Evolutionary conservation across 2,113 vertebrate genomes (phyloP).

Genomic region (Coptodon rendalli): DNA sequence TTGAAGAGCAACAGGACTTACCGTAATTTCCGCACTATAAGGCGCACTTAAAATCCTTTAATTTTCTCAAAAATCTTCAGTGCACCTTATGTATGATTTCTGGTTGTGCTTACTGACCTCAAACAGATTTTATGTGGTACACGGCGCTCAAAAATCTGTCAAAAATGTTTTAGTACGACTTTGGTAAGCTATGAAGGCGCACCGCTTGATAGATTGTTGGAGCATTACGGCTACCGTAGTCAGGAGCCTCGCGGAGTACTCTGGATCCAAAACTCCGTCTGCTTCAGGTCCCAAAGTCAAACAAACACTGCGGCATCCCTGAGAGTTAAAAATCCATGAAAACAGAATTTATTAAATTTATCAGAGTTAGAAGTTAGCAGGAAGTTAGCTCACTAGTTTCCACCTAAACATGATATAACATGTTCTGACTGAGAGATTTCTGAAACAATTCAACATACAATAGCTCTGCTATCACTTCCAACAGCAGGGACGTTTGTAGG

Average conservation of each 20-base stretch:
- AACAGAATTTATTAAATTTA: too few species aligned
- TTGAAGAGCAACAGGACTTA: background rate
- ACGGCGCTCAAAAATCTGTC: background rate
- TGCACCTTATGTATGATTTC: background rate
- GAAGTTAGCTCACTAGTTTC: too few species aligned
- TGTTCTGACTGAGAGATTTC: too few species aligned
- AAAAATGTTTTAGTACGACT: background rate
- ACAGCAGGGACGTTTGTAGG: too few species aligned
- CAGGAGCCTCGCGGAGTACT: background rate
- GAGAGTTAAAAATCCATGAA: too few species aligned
- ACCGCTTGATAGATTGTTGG: accelerated
- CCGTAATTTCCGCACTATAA: accelerated
- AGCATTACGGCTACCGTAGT: accelerated
- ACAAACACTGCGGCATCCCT: too few species aligned
- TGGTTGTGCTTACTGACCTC: background rate
- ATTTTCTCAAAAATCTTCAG: background rate
- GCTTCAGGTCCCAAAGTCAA: too few species aligned
- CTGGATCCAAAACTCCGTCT: too few species aligned
- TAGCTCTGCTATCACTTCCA: too few species aligned
- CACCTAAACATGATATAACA: too few species aligned
- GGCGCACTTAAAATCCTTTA: background rate
- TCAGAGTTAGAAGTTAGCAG: too few species aligned
- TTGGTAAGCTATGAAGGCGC: accelerated
- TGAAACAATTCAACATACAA: too few species aligned
- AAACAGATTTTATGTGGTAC: background rate